Conservation (phyloP, 2,888 invertebrate genomes). For the Lycaena phlaeas region DNA sequence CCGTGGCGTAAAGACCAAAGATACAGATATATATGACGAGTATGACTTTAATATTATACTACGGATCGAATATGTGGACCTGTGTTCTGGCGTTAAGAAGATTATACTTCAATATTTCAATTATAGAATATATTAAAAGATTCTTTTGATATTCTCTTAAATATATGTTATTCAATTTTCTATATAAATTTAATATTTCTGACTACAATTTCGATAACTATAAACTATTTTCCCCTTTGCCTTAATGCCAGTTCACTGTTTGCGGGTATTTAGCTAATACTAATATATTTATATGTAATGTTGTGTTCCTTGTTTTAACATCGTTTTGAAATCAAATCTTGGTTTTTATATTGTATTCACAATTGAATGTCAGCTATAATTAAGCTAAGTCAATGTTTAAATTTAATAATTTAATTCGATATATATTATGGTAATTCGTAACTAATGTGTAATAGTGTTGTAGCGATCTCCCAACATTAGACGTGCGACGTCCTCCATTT, state of each 20-base stretch:
- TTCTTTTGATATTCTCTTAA: too few relatives aligned
- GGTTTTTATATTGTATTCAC: constrained; percentile 40
- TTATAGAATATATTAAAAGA: too few relatives aligned
- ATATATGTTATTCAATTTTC: constrained; percentile 8
- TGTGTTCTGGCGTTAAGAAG: constrained; percentile 29
- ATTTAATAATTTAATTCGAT: constrained; percentile 70
- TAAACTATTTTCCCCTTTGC: background rate
- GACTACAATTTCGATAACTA: too few relatives aligned
- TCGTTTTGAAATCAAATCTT: constrained; percentile 27
- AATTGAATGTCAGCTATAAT: constrained; percentile 60
- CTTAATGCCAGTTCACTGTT: constrained; percentile 1
- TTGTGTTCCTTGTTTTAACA: constrained; percentile 5
- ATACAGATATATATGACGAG: constrained; percentile 61
- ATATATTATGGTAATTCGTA: constrained; percentile 65
- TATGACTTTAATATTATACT: constrained; percentile 39
- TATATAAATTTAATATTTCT: background rate
- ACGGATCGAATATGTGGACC: constrained; percentile 46
- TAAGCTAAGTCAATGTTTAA: constrained; percentile 72
- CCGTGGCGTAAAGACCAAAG: constrained; percentile 68
- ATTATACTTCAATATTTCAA: too few relatives aligned
- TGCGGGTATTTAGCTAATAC: constrained; percentile 9
- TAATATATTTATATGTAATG: constrained; percentile 6
- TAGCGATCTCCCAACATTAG: constrained; percentile 71
- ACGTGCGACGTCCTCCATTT: constrained; percentile 48
- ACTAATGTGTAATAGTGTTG: constrained; percentile 66